Evolutionary conservation across 2,113 vertebrate genomes (phyloP).

Genomic region (Poecilia latipinna): DNA sequence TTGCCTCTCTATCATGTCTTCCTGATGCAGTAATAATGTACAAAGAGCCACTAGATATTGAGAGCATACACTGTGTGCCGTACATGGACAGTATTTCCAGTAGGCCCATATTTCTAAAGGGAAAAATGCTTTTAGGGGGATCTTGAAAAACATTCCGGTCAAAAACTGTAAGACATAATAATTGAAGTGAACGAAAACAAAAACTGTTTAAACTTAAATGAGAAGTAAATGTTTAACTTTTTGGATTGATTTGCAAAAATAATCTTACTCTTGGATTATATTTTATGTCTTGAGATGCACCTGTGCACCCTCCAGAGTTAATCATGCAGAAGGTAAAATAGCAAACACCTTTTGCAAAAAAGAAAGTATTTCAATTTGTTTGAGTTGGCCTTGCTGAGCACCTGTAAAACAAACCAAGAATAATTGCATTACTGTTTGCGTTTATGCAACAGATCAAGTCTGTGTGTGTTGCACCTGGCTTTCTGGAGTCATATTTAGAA

Average conservation of each 20-base stretch:
- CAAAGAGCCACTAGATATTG: background rate
- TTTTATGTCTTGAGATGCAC: background rate
- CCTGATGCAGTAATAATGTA: background rate
- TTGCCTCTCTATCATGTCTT: background rate
- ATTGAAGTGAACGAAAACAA: background rate
- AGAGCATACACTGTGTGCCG: background rate
- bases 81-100: background rate
- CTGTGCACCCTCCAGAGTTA: background rate
- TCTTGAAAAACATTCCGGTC: background rate
- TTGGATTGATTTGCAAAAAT: background rate
- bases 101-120: background rate
- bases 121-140: background rate
- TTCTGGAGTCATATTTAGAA: slow-evolving; percentile 14
- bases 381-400: too few species aligned
- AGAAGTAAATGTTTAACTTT: background rate
- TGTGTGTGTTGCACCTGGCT: background rate
- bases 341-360: too few species aligned
- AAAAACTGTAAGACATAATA: background rate
- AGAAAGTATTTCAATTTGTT: too few species aligned
- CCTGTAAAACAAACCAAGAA: background rate
- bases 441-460: background rate
- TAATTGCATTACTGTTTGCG: background rate
- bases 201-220: background rate
- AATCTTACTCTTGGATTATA: background rate
- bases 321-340: background rate